A percentile compares a stretch with the other conserved stretches of the same genome.
Conservation (phyloP, 1,140 invertebrate genomes). For the Trichonephila clavipes region DNA sequence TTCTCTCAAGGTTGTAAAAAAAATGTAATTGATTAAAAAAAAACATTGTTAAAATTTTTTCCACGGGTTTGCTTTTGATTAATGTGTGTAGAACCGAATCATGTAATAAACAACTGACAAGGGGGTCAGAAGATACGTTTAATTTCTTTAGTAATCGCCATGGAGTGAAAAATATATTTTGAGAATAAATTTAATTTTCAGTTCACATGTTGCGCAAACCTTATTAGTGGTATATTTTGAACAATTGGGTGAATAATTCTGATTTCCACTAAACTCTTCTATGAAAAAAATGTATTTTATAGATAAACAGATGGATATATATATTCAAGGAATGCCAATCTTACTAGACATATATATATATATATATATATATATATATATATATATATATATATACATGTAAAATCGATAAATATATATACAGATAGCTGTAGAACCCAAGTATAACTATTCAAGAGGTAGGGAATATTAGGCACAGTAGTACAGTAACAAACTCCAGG, state of each 20-base stretch:
- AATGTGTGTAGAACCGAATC: constrained; percentile 17
- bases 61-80: constrained; percentile 29
- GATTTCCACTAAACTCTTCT: neutral
- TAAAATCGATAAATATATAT: too few relatives aligned
- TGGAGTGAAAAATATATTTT: neutral
- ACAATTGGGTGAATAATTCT: neutral
- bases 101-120: constrained; percentile 42
- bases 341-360: too few relatives aligned
- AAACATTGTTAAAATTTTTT: neutral
- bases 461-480: too few relatives aligned
- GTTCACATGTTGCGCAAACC: neutral
- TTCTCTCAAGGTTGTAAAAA: neutral
- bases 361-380: too few relatives aligned
- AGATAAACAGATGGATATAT: too few relatives aligned
- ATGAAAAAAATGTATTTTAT: too few relatives aligned
- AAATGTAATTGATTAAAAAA: constrained; percentile 16
- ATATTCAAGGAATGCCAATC: too few relatives aligned
- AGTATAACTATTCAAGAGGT: too few relatives aligned
- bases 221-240: neutral
- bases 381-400: too few relatives aligned
- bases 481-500: too few relatives aligned
- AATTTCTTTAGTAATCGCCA: neutral
- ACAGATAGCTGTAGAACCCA: too few relatives aligned
- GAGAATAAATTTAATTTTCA: neutral
- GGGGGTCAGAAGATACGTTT: constrained; percentile 20